Evolutionary conservation across 2,888 invertebrate species (phyloP).

Genomic region (Microctonus brassicae): DNA sequence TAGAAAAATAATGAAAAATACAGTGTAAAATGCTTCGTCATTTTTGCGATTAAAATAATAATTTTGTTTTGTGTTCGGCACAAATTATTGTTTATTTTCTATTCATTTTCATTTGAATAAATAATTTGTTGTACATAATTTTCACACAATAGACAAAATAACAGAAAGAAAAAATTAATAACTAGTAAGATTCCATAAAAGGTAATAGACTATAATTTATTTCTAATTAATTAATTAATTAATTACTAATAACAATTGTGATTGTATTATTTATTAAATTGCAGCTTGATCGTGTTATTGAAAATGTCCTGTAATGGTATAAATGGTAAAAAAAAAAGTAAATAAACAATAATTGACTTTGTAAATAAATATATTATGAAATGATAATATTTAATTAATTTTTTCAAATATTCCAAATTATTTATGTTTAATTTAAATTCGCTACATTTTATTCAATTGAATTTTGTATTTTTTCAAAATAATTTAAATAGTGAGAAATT

Average conservation of each 20-base stretch:
- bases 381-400: not conserved
- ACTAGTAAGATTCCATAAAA: conserved; percentile 41
- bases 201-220: conserved; percentile 55
- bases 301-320: conserved; percentile 46
- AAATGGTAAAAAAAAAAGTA: conserved; percentile 29
- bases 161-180: not conserved
- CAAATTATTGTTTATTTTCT: not conserved
- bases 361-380: conserved; percentile 58
- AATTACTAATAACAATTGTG: conserved; percentile 53
- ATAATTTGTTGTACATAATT: conserved; percentile 3
- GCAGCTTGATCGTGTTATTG: conserved; percentile 51
- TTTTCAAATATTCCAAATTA: too few species aligned
- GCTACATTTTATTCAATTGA: too few species aligned
- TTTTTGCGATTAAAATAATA: not conserved
- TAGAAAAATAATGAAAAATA: not conserved
- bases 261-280: conserved; percentile 63
- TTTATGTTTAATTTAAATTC: too few species aligned
- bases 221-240: conserved; percentile 48
- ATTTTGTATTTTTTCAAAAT: too few species aligned
- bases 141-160: conserved; percentile 27
- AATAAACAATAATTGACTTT: conserved; percentile 50
- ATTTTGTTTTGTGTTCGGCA: not conserved
- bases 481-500: too few species aligned
- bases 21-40: conserved; percentile 5
- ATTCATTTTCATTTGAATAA: conserved; percentile 42